phyloP scores from a whole-genome alignment of 2,888 invertebrate genomes.

The Cerceris rybyensis region DNA sequence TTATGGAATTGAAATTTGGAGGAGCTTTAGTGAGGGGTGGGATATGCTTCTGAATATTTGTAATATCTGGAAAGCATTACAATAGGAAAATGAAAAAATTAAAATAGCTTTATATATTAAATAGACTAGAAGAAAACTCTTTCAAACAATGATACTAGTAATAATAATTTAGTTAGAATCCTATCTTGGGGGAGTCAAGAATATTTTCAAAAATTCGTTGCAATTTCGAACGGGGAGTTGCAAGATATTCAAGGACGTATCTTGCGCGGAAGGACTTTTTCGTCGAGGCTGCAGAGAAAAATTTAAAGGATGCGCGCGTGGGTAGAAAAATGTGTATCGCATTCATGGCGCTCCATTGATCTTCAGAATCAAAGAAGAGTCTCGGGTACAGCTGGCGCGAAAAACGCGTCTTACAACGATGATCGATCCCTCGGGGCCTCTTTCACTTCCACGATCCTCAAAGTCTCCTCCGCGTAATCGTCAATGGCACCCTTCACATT shows the following conservation, averaged over 20 bases:
- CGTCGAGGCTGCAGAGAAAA: slow-evolving; percentile 37
- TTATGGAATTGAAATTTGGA: too few relatives aligned
- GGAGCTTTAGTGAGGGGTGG: too few relatives aligned
- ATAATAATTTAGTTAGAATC: too few relatives aligned
- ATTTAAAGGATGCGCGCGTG: slow-evolving; percentile 60
- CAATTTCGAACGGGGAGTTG: not conserved
- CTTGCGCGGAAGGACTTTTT: slow-evolving; percentile 17
- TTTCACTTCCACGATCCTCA: not conserved
- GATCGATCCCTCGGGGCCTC: slow-evolving; percentile 47
- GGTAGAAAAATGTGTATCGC: slow-evolving; percentile 64
- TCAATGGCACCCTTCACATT: not conserved
- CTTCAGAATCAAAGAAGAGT: slow-evolving; percentile 52
- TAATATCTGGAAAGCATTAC: too few relatives aligned
- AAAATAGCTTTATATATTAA: too few relatives aligned
- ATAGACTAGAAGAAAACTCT: too few relatives aligned
- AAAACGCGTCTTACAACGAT: slow-evolving; percentile 53
- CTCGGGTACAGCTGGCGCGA: slow-evolving; percentile 66
- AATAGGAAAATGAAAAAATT: too few relatives aligned
- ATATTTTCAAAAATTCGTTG: not conserved
- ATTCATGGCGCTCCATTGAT: slow-evolving; percentile 62
- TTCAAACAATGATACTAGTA: too few relatives aligned
- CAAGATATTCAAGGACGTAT: not conserved
- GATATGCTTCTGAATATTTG: too few relatives aligned
- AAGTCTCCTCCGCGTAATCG: slow-evolving; percentile 1
- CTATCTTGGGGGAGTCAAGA: too few relatives aligned